Conservation (phyloP, 2,797 vertebrate species). For the Microchirus variegatus region DNA sequence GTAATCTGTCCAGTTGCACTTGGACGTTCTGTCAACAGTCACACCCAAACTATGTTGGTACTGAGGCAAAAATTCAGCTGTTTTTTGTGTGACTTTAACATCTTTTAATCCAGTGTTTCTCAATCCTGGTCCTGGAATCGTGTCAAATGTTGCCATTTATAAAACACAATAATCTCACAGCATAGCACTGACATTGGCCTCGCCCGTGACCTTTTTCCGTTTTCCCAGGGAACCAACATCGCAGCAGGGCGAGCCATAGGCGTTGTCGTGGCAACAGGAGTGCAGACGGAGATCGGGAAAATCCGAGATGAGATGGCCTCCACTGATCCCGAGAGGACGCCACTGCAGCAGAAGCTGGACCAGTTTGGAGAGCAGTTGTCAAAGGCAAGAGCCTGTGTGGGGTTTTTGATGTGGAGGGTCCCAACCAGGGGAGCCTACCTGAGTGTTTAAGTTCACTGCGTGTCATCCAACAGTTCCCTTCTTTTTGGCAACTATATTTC, state of each 20-base stretch:
- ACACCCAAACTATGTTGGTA: too few relatives aligned
- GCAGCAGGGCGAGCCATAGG: slow-evolving; percentile 83
- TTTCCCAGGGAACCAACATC: slow-evolving; percentile 82
- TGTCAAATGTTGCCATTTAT: not conserved
- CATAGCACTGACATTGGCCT: not conserved
- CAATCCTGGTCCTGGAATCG: too few relatives aligned
- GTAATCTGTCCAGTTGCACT: too few relatives aligned
- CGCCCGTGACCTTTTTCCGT: not conserved
- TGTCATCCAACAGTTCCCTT: too few relatives aligned
- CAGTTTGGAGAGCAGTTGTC: slow-evolving; percentile 86
- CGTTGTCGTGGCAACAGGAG: slow-evolving; percentile 81
- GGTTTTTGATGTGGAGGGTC: too few relatives aligned
- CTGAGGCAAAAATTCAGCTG: too few relatives aligned
- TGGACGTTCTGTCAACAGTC: too few relatives aligned
- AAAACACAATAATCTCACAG: not conserved
- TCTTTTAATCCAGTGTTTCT: too few relatives aligned
- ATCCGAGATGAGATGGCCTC: slow-evolving; percentile 86
- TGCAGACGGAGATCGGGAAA: slow-evolving; percentile 85
- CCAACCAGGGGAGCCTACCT: too few relatives aligned
- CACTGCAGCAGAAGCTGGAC: slow-evolving; percentile 84
- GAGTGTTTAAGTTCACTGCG: too few relatives aligned
- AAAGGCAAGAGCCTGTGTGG: slow-evolving; percentile 60
- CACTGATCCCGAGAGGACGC: slow-evolving; percentile 83
- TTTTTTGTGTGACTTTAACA: too few relatives aligned
- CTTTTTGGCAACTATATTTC: too few relatives aligned